Base-by-base conservation (phyloP, 2,888 invertebrate species). In the Atherix ibis region DNA sequence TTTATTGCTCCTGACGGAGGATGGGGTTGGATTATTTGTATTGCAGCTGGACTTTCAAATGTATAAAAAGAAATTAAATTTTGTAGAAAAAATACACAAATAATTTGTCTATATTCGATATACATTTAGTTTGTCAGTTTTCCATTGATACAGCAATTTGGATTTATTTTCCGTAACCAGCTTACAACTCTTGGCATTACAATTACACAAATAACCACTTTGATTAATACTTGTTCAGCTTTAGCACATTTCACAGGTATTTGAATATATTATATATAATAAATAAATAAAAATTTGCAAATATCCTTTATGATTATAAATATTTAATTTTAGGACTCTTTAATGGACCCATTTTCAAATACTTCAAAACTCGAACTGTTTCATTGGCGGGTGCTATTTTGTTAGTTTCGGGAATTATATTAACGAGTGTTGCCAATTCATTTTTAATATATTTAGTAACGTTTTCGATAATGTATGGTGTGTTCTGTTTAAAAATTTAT, bases 1-100 rank as follows among this genome's bases (percentile, higher is more conserved):
- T 78, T 76, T 46, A 58, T 70, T 28, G 70, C 79, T 3, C 80
- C 80, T 0, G 80, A 81, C 53, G 81, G 81, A 1, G 80, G 79
- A 1, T 81, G 79, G 78, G 59, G 59, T 4, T 81, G 80, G 80
- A 62, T 78, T 53, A 67, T 81, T 31, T 68, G 77, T 17, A 47
- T 77, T 16, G 78, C 78, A 12, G 72, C 74, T 41, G 79, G 79
- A 47, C 64, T 76, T 46, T 74, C 75, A 35, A 79, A 77, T 48
- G 80, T 80, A n/a, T n/a, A n/a, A n/a, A n/a, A n/a, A n/a, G n/a
- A n/a, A n/a, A n/a, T n/a, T n/a, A n/a, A n/a, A n/a, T n/a, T n/a
- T n/a, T n/a, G n/a, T n/a, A n/a, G n/a, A n/a, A n/a, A n/a, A n/a
- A n/a, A n/a, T n/a, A n/a, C n/a, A n/a, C n/a, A n/a, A n/a, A n/a